Conservation (phyloP, 2,797 vertebrate genomes). For the Holocentrus rufus region DNA sequence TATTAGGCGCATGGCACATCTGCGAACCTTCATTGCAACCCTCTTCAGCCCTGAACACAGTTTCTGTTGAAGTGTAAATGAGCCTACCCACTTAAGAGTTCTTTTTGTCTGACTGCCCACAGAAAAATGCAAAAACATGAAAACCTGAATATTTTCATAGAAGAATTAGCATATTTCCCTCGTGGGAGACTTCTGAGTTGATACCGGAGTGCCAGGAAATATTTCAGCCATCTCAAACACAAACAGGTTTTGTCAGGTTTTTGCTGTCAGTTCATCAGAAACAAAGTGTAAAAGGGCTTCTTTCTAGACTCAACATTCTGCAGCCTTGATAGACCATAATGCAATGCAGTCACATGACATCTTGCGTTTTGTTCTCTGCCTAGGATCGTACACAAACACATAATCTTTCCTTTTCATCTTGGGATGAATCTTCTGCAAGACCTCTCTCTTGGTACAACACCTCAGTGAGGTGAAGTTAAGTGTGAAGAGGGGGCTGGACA, state of each 20-base stretch:
- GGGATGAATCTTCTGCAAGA: neutral
- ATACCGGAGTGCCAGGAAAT: neutral
- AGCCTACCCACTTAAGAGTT: neutral
- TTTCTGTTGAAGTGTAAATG: conserved; percentile 11
- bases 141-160: neutral
- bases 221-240: too few species aligned
- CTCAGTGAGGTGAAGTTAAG: neutral
- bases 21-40: neutral
- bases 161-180: neutral
- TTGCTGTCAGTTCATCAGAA: too few species aligned
- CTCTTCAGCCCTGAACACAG: neutral
- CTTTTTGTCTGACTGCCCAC: conserved; percentile 2
- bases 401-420: too few species aligned
- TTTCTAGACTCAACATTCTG: too few species aligned
- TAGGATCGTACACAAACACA: too few species aligned
- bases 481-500: neutral
- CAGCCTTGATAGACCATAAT: too few species aligned
- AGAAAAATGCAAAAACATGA: neutral
- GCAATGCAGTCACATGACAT: too few species aligned
- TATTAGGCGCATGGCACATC: neutral
- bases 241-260: too few species aligned
- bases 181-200: neutral
- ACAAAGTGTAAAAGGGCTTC: too few species aligned
- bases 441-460: neutral
- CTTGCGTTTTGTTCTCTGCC: too few species aligned